Percentiles rank a stretch among this genome's conserved stretches.
Conservation (phyloP, 1,140 invertebrate species). For the Tribolium madens region DNA sequence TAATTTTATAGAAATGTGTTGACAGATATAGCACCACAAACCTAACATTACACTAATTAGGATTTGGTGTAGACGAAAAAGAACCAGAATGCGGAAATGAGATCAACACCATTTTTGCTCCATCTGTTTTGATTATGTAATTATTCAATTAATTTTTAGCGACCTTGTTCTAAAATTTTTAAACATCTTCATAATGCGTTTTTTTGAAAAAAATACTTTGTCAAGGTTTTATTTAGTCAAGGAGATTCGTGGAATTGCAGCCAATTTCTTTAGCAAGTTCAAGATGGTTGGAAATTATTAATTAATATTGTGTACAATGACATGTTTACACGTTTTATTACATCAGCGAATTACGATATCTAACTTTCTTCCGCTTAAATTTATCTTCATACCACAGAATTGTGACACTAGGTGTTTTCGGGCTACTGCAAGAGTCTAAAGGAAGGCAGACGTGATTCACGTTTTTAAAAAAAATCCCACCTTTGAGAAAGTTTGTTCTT, state of each 20-base stretch:
- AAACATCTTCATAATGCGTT: constrained; percentile 10
- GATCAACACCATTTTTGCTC: constrained; percentile 4
- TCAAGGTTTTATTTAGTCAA: constrained; percentile 17
- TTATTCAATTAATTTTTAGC: background rate
- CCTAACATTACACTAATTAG: background rate
- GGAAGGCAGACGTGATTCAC: constrained; percentile 18
- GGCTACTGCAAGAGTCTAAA: background rate
- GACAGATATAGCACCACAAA: background rate
- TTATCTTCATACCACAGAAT: constrained; percentile 12
- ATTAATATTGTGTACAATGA: constrained; percentile 18
- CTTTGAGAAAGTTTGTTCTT: background rate
- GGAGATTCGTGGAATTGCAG: constrained; percentile 3
- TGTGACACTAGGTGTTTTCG: background rate
- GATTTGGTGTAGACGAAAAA: background rate
- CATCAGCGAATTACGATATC: constrained; percentile 16
- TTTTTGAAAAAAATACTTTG: background rate
- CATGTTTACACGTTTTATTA: constrained; percentile 21
- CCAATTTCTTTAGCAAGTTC: background rate
- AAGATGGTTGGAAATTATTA: background rate
- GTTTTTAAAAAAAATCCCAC: constrained; percentile 4
- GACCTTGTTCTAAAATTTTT: constrained; percentile 21
- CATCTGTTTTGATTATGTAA: background rate
- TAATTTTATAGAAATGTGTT: constrained; percentile 4
- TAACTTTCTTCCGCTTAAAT: constrained; percentile 28
- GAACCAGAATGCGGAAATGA: constrained; percentile 14